Percentiles rank a stretch among this genome's conserved stretches.
Evolutionary conservation across 2,888 invertebrate species (phyloP).

Genomic region (Ctenicera cuprea): DNA sequence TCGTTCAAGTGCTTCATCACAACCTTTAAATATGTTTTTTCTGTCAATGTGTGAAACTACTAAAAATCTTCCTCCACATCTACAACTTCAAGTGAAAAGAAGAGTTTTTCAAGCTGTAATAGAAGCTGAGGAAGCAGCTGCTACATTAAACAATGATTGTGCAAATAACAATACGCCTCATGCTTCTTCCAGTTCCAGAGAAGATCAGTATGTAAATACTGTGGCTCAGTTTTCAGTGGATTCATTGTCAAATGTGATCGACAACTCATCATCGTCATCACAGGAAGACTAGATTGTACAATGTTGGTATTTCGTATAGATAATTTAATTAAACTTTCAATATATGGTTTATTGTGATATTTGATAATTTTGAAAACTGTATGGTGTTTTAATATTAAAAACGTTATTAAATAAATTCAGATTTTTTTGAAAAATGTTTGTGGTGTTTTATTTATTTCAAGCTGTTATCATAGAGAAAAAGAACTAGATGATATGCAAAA

Average conservation of each 20-base stretch:
- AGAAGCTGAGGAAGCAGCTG: slow-evolving; percentile 45
- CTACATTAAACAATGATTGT: slow-evolving; percentile 34
- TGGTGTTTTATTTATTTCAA: too few species aligned
- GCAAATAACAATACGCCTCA: background rate
- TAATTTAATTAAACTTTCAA: too few species aligned
- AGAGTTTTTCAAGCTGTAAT: slow-evolving; percentile 43
- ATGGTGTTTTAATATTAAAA: too few species aligned
- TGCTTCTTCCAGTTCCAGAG: background rate
- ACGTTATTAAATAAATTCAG: too few species aligned
- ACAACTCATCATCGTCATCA: background rate
- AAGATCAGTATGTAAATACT: background rate
- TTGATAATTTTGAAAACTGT: too few species aligned
- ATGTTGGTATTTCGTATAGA: background rate
- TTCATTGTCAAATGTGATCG: background rate
- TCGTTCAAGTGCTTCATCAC: background rate
- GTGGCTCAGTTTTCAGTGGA: background rate
- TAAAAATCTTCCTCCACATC: slow-evolving; percentile 39
- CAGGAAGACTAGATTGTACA: background rate
- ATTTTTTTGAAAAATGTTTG: too few species aligned
- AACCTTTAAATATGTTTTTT: slow-evolving; percentile 44
- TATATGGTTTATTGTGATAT: too few species aligned
- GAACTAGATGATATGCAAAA: too few species aligned
- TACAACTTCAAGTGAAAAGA: slow-evolving; percentile 44
- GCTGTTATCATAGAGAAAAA: too few species aligned
- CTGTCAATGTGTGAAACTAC: slow-evolving; percentile 46